Evolutionary conservation across 2,113 vertebrate genomes (phyloP).

Genomic region (Caranx melampygus): DNA sequence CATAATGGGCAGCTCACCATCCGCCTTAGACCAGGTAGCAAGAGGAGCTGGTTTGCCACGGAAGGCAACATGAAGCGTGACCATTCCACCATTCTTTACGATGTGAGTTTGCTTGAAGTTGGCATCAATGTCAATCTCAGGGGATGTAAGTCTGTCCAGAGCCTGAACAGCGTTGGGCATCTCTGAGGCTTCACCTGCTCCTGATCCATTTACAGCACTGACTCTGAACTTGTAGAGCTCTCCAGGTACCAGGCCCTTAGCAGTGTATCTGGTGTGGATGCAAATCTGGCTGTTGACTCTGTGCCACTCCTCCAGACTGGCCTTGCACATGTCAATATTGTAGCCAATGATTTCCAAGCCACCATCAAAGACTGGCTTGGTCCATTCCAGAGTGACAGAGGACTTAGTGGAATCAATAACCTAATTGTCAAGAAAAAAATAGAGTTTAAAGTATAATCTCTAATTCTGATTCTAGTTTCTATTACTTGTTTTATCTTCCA

Average conservation of each 20-base stretch:
- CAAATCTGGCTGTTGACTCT: conserved; percentile 93
- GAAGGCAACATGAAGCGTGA: conserved; percentile 91
- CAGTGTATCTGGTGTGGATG: conserved; percentile 91
- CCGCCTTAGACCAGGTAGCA: conserved; percentile 92
- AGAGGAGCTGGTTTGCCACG: conserved; percentile 92
- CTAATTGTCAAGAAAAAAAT: conserved; percentile 71
- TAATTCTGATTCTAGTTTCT: not conserved
- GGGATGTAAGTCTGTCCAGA: conserved; percentile 91
- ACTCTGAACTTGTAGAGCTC: conserved; percentile 98
- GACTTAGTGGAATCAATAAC: conserved; percentile 95
- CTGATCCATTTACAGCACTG: conserved; percentile 93
- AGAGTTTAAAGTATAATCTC: not conserved
- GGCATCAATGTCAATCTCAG: conserved; percentile 95
- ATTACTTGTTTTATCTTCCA: too few relatives aligned
- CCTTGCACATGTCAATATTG: conserved; percentile 98
- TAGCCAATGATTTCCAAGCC: conserved; percentile 98
- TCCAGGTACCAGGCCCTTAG: conserved; percentile 90
- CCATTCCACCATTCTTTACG: conserved; percentile 91
- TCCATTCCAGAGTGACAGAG: conserved; percentile 95
- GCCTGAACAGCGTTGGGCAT: conserved; percentile 89
- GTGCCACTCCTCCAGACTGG: conserved; percentile 95
- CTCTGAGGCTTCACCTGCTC: conserved; percentile 93
- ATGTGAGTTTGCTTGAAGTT: conserved; percentile 97
- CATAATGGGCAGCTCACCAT: conserved; percentile 91
- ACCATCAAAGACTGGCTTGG: conserved; percentile 95